Evolutionary conservation across 2,888 invertebrate species (phyloP).

Genomic region (Nymphalis urticae): DNA sequence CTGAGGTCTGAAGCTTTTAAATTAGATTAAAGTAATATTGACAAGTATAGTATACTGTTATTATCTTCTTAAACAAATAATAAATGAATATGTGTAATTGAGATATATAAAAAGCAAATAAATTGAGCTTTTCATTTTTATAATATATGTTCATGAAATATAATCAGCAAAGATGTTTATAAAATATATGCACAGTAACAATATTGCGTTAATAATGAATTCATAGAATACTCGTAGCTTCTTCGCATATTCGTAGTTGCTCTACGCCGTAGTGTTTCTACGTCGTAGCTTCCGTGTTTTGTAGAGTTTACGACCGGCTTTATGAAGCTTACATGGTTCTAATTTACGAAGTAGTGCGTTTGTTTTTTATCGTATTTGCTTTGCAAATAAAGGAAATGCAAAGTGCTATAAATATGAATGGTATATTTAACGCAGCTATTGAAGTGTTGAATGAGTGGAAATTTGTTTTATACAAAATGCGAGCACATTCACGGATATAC

Average conservation of each 20-base stretch:
- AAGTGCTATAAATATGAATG: not conserved
- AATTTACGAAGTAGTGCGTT: constrained; percentile 33
- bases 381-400: not conserved
- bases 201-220: not conserved
- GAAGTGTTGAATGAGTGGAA: too few relatives aligned
- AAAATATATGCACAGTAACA: not conserved
- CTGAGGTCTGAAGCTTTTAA: not conserved
- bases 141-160: too few relatives aligned
- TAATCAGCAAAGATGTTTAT: not conserved
- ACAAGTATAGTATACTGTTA: too few relatives aligned
- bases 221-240: constrained; percentile 19
- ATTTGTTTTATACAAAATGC: too few relatives aligned
- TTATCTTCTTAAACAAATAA: too few relatives aligned
- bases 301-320: constrained; percentile 37
- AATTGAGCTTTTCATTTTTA: too few relatives aligned
- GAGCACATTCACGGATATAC: too few relatives aligned
- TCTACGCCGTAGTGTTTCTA: constrained; percentile 28
- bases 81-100: too few relatives aligned
- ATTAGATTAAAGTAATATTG: too few relatives aligned
- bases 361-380: constrained; percentile 16
- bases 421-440: too few relatives aligned
- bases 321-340: constrained; percentile 33
- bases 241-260: constrained; percentile 20
- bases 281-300: constrained; percentile 30
- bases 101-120: too few relatives aligned